Conservation (phyloP, 2,797 vertebrate species). For the Garrulus glandarius region DNA sequence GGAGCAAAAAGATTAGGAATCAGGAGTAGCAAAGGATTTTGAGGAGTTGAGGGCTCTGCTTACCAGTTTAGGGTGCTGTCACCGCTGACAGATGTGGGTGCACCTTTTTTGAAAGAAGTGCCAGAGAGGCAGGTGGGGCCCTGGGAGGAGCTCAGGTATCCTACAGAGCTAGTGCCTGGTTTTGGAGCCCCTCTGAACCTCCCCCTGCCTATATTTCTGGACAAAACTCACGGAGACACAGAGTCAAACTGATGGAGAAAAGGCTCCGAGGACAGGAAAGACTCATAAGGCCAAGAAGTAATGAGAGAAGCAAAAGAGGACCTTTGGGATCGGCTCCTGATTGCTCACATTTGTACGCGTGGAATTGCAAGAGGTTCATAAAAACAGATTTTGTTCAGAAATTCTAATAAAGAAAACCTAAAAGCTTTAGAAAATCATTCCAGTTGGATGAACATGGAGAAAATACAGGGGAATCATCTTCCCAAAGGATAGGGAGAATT, state of each 20-base stretch:
- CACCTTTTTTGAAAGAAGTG: not conserved
- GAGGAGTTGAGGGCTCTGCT: not conserved
- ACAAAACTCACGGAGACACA: not conserved
- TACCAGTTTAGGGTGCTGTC: not conserved
- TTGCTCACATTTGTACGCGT: not conserved
- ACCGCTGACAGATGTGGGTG: not conserved
- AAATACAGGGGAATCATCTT: not conserved
- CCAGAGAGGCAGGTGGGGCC: not conserved
- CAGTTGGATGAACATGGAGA: not conserved
- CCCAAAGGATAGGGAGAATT: not conserved
- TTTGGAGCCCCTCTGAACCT: not conserved
- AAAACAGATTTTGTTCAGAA: not conserved
- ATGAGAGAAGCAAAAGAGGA: not conserved
- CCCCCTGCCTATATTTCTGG: not conserved
- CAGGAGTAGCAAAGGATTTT: not conserved
- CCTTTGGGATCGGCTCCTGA: not conserved
- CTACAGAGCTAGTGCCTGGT: not conserved
- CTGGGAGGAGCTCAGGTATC: not conserved
- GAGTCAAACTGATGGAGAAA: not conserved
- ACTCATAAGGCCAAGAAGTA: not conserved
- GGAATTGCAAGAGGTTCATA: not conserved
- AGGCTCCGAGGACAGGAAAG: not conserved
- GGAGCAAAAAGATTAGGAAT: not conserved
- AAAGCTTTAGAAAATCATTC: not conserved
- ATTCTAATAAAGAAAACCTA: slow-evolving; percentile 4